Percentiles rank a stretch among this genome's conserved stretches.
These are phyloP conservation scores for Indri indri DNA, from an alignment of 2,113 vertebrate species.

Conservation along the genomic window DNA sequence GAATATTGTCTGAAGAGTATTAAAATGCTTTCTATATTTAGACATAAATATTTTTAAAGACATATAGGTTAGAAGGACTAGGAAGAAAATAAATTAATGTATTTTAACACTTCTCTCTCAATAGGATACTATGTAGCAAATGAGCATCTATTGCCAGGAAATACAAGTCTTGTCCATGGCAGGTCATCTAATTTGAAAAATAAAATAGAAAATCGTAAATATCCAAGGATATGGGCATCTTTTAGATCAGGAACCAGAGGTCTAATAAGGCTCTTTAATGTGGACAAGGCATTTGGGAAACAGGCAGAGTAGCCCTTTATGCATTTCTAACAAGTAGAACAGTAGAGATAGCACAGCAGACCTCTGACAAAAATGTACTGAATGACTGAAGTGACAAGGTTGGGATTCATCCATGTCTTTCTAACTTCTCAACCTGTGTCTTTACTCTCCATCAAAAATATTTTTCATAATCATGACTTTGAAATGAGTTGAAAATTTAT, in stretches of 20 bases:
- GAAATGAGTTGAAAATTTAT: not conserved
- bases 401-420: not conserved
- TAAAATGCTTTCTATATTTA: not conserved
- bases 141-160: not conserved
- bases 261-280: not conserved
- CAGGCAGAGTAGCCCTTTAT: not conserved
- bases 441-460: not conserved
- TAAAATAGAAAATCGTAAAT: not conserved
- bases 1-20: not conserved
- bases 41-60: not conserved
- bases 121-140: not conserved
- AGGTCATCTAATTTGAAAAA: slow-evolving; percentile 15
- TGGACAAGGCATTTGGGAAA: not conserved
- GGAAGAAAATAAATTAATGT: not conserved
- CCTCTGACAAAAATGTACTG: not conserved
- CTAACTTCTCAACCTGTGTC: not conserved
- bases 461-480: not conserved
- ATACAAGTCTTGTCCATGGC: not conserved
- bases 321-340: not conserved
- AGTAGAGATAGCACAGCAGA: not conserved
- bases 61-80: not conserved
- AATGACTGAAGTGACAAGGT: not conserved
- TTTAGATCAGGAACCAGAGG: not conserved
- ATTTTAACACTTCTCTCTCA: not conserved
- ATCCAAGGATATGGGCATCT: not conserved